These are phyloP conservation scores for Garra rufa DNA, from an alignment of 2,113 vertebrate genomes.

Conservation along the genomic window DNA sequence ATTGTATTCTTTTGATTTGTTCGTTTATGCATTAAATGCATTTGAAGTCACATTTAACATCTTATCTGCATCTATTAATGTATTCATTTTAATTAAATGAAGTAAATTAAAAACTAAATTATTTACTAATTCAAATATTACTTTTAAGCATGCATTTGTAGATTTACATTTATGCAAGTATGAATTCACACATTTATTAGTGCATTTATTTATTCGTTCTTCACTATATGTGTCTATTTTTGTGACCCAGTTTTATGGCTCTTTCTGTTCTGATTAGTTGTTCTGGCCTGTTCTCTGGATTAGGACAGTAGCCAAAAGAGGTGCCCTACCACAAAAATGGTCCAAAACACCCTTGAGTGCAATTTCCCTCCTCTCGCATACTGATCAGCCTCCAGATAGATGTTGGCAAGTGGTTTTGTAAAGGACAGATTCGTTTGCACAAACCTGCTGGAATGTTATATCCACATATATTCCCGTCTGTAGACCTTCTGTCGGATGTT, in stretches of 20 bases:
- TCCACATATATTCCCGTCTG: background rate
- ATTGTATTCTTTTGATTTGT: background rate
- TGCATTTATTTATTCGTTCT: background rate
- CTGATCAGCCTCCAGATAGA: slow-evolving; percentile 28
- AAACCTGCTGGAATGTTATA: background rate
- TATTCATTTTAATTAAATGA: background rate
- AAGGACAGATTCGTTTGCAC: background rate
- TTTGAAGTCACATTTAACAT: background rate
- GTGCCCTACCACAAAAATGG: slow-evolving; percentile 18
- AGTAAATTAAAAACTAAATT: background rate
- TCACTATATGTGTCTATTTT: background rate
- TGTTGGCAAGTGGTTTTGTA: background rate
- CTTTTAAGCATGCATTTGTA: background rate
- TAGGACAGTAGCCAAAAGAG: slow-evolving; percentile 43
- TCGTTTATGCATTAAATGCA: background rate
- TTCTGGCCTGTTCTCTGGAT: slow-evolving; percentile 23
- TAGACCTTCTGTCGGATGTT: background rate
- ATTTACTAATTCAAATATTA: background rate
- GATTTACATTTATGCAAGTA: background rate
- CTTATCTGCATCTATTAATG: background rate
- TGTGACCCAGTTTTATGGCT: slow-evolving; percentile 37
- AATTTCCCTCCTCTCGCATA: slow-evolving; percentile 11
- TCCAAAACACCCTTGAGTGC: slow-evolving; percentile 8
- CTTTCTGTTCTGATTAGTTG: slow-evolving; percentile 4
- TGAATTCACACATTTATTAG: background rate